Base-by-base conservation (phyloP, 1,140 invertebrate species). In the Diprion similis region DNA sequence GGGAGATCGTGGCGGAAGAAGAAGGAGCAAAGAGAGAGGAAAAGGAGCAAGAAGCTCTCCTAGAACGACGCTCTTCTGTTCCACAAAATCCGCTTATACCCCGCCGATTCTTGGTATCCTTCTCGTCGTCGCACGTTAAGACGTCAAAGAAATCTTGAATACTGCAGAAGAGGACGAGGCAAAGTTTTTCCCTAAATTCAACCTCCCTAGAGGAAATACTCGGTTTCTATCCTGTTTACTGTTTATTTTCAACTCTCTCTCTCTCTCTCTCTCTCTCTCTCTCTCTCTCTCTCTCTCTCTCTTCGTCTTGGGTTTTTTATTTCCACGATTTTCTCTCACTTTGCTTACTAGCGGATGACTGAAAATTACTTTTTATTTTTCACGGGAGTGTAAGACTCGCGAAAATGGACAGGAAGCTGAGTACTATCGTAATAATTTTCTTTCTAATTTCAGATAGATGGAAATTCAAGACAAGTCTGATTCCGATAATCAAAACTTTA, bases 81-180 rank as follows among this genome's bases (percentile, higher is more conserved):
- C 71, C 66, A 10, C 24, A 24, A 80, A 77, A 82, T 78, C 77
- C 70, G 75, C 76, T 82, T 80, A 78, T 66, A n/a, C 65, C 65
- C 37, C 47, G 24, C 74, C 59, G 24, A 37, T 37, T 37, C 24
- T 37, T 37, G 24, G 24, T 37, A 37, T 37, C 24, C 24, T 37
- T 6, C 24, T 37, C 24, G 24, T 66, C 45, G 24, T 24, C 65
- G 68, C 64, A 47, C 71, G 47, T n/a, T 46, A 72, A 68, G 59
- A 77, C 75, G 73, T 79, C 77, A 77, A 78, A 77, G 70, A 67
- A 76, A 75, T 73, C 24, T 37, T 37, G 24, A 37, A 37, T 37
- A 37, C 24, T 37, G 24, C 24, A 37, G 24, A 37, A 37, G 24
- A 37, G 24, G 24, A 37, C 24, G 6, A 37, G 24, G 24, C 24